These are phyloP conservation scores for Papilio aristodemus DNA, from an alignment of 1,140 invertebrate species.

Conservation along the genomic window DNA sequence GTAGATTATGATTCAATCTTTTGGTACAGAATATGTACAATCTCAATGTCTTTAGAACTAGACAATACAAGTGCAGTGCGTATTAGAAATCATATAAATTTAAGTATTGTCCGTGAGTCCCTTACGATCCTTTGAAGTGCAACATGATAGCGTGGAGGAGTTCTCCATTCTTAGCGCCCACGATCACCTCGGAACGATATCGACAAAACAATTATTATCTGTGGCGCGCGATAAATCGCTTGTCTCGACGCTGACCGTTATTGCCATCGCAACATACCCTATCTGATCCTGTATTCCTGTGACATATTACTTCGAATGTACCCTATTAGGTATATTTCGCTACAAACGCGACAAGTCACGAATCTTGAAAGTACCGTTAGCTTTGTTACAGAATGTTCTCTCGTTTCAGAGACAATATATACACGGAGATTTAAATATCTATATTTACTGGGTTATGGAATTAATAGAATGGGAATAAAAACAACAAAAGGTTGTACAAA, in stretches of 20 bases:
- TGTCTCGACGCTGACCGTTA: constrained; percentile 60
- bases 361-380: constrained; percentile 40
- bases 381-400: constrained; percentile 36
- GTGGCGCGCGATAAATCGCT: constrained; percentile 62
- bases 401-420: constrained; percentile 2
- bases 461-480: constrained; percentile 4
- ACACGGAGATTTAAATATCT: not conserved
- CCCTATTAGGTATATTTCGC: constrained; percentile 51
- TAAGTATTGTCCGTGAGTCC: not conserved
- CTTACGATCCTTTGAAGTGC: not conserved
- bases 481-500: too few relatives aligned
- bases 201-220: constrained; percentile 67
- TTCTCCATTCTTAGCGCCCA: constrained; percentile 49
- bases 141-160: constrained; percentile 49
- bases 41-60: not conserved
- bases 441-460: constrained; percentile 2
- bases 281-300: constrained; percentile 57
- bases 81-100: not conserved
- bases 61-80: not conserved
- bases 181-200: constrained; percentile 57
- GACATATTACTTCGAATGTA: constrained; percentile 62
- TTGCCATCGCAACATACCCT: constrained; percentile 53
- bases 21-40: not conserved
- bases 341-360: constrained; percentile 48
- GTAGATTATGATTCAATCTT: not conserved